Evolutionary conservation across 2,797 vertebrate genomes (phyloP).

Genomic region (Chloroceryle amazona): DNA sequence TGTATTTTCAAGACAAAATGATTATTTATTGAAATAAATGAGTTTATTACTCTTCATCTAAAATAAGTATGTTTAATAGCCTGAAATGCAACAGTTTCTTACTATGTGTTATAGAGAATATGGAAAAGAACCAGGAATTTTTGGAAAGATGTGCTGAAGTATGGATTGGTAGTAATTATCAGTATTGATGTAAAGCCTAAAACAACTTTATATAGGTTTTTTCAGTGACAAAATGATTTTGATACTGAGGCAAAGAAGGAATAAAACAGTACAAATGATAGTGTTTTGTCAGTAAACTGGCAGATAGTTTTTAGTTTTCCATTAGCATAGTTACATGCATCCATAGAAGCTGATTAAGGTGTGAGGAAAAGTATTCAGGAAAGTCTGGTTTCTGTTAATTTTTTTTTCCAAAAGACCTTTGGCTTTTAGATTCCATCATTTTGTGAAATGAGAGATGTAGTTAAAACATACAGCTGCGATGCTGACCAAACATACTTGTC

Average conservation of each 20-base stretch:
- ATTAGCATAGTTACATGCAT: background rate
- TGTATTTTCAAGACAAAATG: constrained; percentile 33
- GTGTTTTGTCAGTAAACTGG: background rate
- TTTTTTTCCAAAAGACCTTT: background rate
- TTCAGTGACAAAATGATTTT: background rate
- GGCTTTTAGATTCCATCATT: background rate
- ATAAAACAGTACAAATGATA: background rate
- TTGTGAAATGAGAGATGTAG: background rate
- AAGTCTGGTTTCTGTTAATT: background rate
- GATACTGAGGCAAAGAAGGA: background rate
- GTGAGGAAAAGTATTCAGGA: background rate
- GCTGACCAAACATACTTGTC: background rate
- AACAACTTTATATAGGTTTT: background rate
- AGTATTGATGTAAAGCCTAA: background rate
- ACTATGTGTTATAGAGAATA: background rate
- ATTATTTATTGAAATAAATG: constrained; percentile 42
- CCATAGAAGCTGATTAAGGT: background rate
- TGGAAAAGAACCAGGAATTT: background rate
- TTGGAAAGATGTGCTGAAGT: background rate
- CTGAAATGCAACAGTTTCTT: background rate
- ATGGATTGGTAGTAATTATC: background rate
- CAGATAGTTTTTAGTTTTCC: background rate
- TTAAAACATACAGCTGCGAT: background rate
- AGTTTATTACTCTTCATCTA: background rate
- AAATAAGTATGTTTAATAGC: constrained; percentile 7